These are phyloP conservation scores for Lycodopsis pacificus DNA, from an alignment of 2,797 vertebrate species.

Conservation along the genomic window DNA sequence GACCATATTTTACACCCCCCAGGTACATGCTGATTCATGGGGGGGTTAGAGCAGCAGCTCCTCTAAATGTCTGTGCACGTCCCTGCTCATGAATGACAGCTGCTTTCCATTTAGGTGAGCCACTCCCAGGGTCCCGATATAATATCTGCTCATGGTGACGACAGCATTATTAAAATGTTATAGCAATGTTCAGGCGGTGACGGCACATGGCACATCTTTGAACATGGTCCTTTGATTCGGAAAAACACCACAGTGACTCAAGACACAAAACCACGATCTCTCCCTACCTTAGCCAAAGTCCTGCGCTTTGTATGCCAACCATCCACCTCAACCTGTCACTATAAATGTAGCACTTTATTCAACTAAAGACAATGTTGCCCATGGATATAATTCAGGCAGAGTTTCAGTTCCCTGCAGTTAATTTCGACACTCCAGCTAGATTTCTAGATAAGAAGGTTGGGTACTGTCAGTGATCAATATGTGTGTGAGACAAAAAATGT, in stretches of 20 bases:
- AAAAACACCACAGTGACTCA: neutral
- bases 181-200: neutral
- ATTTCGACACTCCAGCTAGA: neutral
- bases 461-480: neutral
- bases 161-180: neutral
- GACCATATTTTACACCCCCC: no score
- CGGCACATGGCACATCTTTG: neutral
- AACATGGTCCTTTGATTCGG: neutral
- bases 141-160: no score
- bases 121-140: no score
- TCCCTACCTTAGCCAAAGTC: neutral
- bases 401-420: neutral
- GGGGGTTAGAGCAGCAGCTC: no score
- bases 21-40: no score
- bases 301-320: neutral
- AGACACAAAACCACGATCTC: neutral
- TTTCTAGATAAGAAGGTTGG: neutral
- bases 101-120: no score
- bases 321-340: neutral
- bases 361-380: neutral
- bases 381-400: neutral
- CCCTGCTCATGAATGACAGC: no score
- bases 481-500: constrained; percentile 8
- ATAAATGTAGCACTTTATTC: neutral
- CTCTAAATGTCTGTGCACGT: no score